Evolutionary conservation across 2,888 invertebrate species (phyloP).

Genomic region (Pseudococcus jackbeardsleyi): DNA sequence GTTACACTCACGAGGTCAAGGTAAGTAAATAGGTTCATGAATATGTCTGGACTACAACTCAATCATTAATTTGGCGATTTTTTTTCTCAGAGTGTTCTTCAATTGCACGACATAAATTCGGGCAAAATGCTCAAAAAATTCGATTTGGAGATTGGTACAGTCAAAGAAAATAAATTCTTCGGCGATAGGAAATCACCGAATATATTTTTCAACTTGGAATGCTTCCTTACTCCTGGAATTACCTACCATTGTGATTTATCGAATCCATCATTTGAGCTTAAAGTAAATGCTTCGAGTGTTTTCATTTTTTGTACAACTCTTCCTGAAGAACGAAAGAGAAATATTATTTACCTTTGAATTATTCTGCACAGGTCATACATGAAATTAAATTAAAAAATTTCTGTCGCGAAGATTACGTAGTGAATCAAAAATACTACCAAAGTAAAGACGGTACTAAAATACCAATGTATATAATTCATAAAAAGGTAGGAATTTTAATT

Average conservation of each 20-base stretch:
- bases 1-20: constrained; percentile 95
- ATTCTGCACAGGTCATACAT: too few species aligned
- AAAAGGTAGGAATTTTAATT: constrained; percentile 74
- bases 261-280: background rate
- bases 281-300: background rate
- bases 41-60: too few species aligned
- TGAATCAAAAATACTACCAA: constrained; percentile 89
- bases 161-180: constrained; percentile 74
- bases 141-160: constrained; percentile 87
- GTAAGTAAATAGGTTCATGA: too few species aligned
- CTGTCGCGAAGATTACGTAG: constrained; percentile 82
- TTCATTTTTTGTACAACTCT: background rate
- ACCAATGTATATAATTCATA: constrained; percentile 94
- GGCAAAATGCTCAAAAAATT: constrained; percentile 83
- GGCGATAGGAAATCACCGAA: constrained; percentile 85
- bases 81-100: constrained; percentile 77
- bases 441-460: constrained; percentile 94
- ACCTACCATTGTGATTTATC: background rate
- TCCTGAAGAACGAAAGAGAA: too few species aligned
- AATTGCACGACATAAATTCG: constrained; percentile 81
- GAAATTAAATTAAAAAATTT: constrained; percentile 90
- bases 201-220: constrained; percentile 94
- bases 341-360: too few species aligned
- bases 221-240: constrained; percentile 83
- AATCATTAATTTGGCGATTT: too few species aligned